Conservation (phyloP, 2,888 invertebrate genomes). For the Belgica antarctica region DNA sequence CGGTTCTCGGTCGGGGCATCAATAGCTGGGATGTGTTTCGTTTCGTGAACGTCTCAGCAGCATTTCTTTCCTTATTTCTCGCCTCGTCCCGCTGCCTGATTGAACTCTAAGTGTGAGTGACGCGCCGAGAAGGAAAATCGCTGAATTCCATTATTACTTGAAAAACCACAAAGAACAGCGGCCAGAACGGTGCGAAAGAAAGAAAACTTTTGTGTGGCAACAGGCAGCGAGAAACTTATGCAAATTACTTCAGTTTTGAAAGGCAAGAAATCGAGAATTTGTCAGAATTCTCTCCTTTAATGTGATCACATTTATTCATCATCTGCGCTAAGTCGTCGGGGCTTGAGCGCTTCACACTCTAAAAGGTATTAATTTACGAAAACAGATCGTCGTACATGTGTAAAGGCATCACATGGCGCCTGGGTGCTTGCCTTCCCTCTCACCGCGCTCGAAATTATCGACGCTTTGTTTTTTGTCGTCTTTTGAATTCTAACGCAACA, state of each 20-base stretch:
- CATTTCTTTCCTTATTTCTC: too few relatives aligned
- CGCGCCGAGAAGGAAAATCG: too few relatives aligned
- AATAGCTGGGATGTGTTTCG: too few relatives aligned
- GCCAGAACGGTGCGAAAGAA: neutral
- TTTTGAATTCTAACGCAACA: neutral
- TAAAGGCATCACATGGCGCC: conserved; percentile 35
- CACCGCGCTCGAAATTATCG: conserved; percentile 5
- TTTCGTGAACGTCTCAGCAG: too few relatives aligned
- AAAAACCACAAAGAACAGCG: neutral
- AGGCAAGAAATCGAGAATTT: too few relatives aligned
- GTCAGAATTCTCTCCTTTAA: neutral
- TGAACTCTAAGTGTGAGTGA: too few relatives aligned
- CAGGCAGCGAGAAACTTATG: conserved; percentile 16
- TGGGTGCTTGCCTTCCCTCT: conserved; percentile 10
- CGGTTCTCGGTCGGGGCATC: conserved; percentile 2
- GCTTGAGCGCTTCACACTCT: conserved; percentile 9
- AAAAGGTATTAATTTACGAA: neutral
- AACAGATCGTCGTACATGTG: conserved; percentile 1
- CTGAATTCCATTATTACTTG: neutral
- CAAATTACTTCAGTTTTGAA: neutral
- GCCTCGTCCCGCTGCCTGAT: too few relatives aligned
- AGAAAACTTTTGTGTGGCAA: too few relatives aligned
- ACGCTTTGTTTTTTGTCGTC: neutral
- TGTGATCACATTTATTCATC: conserved; percentile 3
- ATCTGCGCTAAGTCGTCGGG: neutral